Evolutionary conservation across 2,888 invertebrate genomes (phyloP).

Genomic region (Eumacrocentrus americanus): DNA sequence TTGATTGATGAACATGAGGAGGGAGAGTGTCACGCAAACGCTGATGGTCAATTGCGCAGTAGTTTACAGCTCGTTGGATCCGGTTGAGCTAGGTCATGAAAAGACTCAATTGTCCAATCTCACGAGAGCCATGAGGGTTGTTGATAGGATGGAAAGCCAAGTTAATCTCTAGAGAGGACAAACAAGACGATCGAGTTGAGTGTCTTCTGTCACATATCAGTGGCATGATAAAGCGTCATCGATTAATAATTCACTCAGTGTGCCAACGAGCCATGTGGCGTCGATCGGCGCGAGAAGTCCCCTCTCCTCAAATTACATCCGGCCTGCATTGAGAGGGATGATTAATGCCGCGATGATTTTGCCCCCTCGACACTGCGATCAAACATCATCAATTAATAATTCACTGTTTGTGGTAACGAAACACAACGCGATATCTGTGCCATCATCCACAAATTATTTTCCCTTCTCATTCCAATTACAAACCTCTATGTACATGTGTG

Average conservation of each 20-base stretch:
- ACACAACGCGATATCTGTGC: neutral
- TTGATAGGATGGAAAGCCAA: conserved; percentile 1
- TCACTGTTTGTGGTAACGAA: neutral
- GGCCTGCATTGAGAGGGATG: conserved; percentile 14
- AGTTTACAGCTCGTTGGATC: neutral
- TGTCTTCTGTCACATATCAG: conserved; percentile 9
- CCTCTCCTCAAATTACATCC: conserved; percentile 28
- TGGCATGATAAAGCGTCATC: conserved; percentile 30
- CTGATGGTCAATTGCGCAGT: neutral
- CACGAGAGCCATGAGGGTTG: neutral
- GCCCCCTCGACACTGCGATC: conserved; percentile 3
- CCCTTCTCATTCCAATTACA: too few relatives aligned
- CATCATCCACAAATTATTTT: neutral
- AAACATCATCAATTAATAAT: conserved; percentile 19
- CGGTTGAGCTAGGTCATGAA: conserved; percentile 7
- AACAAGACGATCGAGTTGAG: neutral
- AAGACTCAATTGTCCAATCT: neutral
- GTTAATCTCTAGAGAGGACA: neutral
- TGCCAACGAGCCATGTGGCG: conserved; percentile 29
- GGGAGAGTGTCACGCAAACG: neutral
- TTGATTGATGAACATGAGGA: neutral
- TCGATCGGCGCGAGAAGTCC: conserved; percentile 19
- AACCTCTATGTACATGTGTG: too few relatives aligned
- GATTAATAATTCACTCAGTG: conserved; percentile 30
- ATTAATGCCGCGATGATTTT: conserved; percentile 27